Base-by-base conservation (phyloP, 2,113 vertebrate species). In the Hippoglossus stenolepis region DNA sequence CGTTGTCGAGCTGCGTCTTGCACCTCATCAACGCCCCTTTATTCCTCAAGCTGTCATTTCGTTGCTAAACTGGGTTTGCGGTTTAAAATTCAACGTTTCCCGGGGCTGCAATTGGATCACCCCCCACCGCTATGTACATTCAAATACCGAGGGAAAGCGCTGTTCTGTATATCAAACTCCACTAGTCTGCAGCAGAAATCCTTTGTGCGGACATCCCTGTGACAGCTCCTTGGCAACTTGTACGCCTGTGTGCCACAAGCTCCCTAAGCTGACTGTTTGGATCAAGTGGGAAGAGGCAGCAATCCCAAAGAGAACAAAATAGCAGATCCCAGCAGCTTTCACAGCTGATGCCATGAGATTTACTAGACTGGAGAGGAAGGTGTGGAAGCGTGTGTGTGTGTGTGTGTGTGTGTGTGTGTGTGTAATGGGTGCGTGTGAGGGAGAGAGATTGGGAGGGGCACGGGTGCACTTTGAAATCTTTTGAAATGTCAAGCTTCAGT, bases 241-340 rank as follows among this genome's bases (percentile, higher is more conserved):
- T 81, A 84, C 49, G 80, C 87, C 75, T 87, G 84, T 90, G 90
- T 85, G 86, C 87, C 91, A 92, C 79, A 71, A 75, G 81, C 90
- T 92, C 91, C 87, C 88, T 90, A 89, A 92, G 89, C 85, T 92
- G 91, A 92, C 90, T 91, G 79, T 91, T 91, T 91, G 87, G 86
- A 92, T 94, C 91, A 90, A 91, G 90, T 89, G 82, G 86, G 91
- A 89, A 90, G 89, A 91, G 87, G 91, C 83, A 88, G 84, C 90
- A 90, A 89, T 93, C 89, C 89, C 91, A 85, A 92, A 83, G 90
- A 93, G 93, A 91, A 90, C 90, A 90, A 87, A 93, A 94, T 86
- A 92, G 85, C 85, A 93, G 90, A 93, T 92, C 89, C 89, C 84
- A 83, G 88, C 84, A 93, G 90, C 85, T 94, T 93, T 93, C 88